These are phyloP conservation scores for Catajapyx aquilonaris DNA, from an alignment of 1,140 invertebrate genomes.

Conservation along the genomic window DNA sequence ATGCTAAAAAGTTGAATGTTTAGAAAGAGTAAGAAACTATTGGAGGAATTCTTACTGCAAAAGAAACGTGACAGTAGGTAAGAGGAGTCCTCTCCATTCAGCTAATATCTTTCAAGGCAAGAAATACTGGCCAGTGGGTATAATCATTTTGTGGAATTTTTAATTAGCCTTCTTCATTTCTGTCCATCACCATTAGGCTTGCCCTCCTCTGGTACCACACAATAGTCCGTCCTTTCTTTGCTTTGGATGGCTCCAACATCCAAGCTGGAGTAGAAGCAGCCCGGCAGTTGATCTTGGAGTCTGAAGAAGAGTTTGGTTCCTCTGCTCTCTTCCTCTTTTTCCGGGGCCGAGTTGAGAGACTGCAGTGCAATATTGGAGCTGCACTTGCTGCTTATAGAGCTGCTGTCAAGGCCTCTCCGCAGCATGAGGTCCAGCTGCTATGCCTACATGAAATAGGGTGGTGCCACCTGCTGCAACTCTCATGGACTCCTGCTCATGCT, in stretches of 20 bases:
- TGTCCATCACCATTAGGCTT: too few species aligned
- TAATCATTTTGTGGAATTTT: too few species aligned
- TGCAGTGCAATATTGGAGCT: slow-evolving; percentile 33
- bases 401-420: slow-evolving; percentile 33
- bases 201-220: slow-evolving; percentile 52
- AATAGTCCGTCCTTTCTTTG: slow-evolving; percentile 46
- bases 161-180: too few species aligned
- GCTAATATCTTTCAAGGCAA: too few species aligned
- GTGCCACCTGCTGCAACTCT: slow-evolving; percentile 41
- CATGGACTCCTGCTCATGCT: slow-evolving; percentile 30
- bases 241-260: slow-evolving; percentile 37
- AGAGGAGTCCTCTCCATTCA: too few species aligned
- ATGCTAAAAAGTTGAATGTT: too few species aligned
- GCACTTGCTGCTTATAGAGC: slow-evolving; percentile 34
- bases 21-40: too few species aligned
- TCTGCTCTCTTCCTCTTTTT: slow-evolving; percentile 51
- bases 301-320: slow-evolving; percentile 32
- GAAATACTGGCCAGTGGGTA: too few species aligned
- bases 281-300: slow-evolving; percentile 32
- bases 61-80: too few species aligned
- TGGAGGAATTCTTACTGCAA: too few species aligned
- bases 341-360: slow-evolving; percentile 35
- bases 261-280: slow-evolving; percentile 35
- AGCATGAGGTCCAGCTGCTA: slow-evolving; percentile 41
- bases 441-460: slow-evolving; percentile 50